Evolutionary conservation across 2,113 vertebrate species (phyloP).

Genomic region (Saguinus imperator): DNA sequence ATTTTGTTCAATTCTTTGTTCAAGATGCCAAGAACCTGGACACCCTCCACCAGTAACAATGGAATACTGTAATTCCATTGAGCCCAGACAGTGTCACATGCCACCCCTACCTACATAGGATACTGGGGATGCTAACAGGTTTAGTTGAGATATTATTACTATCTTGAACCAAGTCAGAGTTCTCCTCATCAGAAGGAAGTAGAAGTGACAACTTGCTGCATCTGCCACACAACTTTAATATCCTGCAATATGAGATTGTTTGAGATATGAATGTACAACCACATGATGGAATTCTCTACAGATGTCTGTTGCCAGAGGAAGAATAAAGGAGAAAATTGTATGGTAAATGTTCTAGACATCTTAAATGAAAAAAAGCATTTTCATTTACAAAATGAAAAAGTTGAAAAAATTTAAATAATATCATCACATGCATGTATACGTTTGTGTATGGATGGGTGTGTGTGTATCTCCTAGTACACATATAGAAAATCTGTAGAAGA

Average conservation of each 20-base stretch:
- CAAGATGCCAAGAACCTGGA: too few relatives aligned
- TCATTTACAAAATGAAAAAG: not conserved
- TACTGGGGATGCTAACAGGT: not conserved
- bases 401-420: not conserved
- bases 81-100: not conserved
- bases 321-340: not conserved
- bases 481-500: not conserved
- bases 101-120: not conserved
- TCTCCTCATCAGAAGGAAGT: not conserved
- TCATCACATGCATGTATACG: not conserved
- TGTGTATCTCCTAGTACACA: not conserved
- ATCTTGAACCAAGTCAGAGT: not conserved
- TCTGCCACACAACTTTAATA: not conserved
- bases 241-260: not conserved
- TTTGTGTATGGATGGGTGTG: rapidly evolving
- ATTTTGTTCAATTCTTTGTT: too few relatives aligned
- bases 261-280: not conserved
- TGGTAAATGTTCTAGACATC: not conserved
- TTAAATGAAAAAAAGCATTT: not conserved
- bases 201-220: not conserved
- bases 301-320: not conserved
- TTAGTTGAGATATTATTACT: not conserved
- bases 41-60: not conserved
- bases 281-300: not conserved
- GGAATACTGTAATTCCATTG: not conserved